Percentiles rank a stretch among this genome's conserved stretches.
Conservation (phyloP, 2,888 invertebrate species). For the Oligia fasciuncula region DNA sequence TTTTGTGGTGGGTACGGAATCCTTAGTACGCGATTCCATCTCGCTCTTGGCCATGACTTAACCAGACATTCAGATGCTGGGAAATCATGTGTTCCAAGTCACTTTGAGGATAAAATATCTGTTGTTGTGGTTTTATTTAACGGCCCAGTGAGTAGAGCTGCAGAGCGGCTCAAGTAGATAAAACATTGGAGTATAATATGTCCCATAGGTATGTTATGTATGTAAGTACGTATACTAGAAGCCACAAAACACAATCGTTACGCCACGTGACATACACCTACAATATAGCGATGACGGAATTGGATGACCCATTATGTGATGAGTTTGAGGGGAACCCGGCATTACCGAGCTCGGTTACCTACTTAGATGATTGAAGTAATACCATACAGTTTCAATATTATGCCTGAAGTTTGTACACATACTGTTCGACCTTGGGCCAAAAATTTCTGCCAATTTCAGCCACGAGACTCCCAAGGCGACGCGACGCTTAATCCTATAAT, state of each 20-base stretch:
- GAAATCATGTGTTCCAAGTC: not conserved
- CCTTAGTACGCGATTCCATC: not conserved
- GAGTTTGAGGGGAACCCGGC: not conserved
- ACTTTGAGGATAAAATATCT: slow-evolving; percentile 17
- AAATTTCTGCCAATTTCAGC: slow-evolving; percentile 28
- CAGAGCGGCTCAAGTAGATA: not conserved
- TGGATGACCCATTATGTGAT: slow-evolving; percentile 31
- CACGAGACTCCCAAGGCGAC: slow-evolving; percentile 34
- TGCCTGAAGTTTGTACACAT: not conserved
- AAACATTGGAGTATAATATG: no score
- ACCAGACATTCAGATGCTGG: not conserved
- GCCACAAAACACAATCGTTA: slow-evolving; percentile 22
- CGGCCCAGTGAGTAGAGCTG: not conserved
- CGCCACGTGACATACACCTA: slow-evolving; percentile 20
- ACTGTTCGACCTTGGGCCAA: slow-evolving; percentile 31
- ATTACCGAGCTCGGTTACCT: slow-evolving; percentile 11
- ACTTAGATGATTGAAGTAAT: slow-evolving; percentile 33
- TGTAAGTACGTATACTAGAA: not conserved
- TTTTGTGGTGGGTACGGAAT: not conserved
- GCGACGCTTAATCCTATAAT: slow-evolving; percentile 40
- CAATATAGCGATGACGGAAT: slow-evolving; percentile 27
- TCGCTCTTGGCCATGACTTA: not conserved
- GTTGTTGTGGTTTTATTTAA: slow-evolving; percentile 8
- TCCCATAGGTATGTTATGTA: slow-evolving; percentile 4
- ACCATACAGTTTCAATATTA: slow-evolving; percentile 10